Percentiles rank a stretch among this genome's conserved stretches.
phyloP scores from a whole-genome alignment of 2,113 vertebrate genomes.

The Mormoops blainvillei region DNA sequence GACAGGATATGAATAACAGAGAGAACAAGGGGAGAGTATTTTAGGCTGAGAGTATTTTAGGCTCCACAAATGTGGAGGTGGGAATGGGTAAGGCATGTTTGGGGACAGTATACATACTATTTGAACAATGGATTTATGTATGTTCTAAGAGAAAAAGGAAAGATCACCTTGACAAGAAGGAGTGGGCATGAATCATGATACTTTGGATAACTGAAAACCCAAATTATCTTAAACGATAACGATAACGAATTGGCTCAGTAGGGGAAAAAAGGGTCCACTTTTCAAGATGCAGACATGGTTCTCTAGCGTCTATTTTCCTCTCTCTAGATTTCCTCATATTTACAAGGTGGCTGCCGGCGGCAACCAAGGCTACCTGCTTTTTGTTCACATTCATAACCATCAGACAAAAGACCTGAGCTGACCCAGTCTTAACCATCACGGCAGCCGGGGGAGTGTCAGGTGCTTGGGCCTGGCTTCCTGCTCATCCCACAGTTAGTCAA shows the following conservation, averaged over 20 bases:
- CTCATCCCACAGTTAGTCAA: neutral
- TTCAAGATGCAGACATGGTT: neutral
- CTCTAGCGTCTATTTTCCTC: neutral
- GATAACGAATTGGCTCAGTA: neutral
- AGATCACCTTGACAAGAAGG: neutral
- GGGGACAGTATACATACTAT: neutral
- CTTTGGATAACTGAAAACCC: neutral
- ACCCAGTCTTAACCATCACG: neutral
- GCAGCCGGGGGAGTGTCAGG: neutral
- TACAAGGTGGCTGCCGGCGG: neutral
- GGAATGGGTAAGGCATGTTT: neutral
- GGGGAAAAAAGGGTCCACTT: neutral
- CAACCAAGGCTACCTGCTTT: neutral
- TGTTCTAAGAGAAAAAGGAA: neutral
- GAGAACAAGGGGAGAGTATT: neutral
- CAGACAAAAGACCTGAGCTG: neutral
- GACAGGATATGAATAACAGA: neutral
- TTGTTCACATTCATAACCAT: neutral
- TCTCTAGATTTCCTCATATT: neutral
- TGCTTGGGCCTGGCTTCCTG: neutral
- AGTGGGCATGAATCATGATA: neutral
- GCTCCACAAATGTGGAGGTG: neutral
- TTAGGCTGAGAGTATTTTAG: neutral
- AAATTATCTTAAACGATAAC: neutral
- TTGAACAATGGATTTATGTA: neutral